Evolutionary conservation across 2,113 vertebrate species (phyloP), one percentile per base, ranked within the genome.

Genomic region (Eira barbara): DNA sequence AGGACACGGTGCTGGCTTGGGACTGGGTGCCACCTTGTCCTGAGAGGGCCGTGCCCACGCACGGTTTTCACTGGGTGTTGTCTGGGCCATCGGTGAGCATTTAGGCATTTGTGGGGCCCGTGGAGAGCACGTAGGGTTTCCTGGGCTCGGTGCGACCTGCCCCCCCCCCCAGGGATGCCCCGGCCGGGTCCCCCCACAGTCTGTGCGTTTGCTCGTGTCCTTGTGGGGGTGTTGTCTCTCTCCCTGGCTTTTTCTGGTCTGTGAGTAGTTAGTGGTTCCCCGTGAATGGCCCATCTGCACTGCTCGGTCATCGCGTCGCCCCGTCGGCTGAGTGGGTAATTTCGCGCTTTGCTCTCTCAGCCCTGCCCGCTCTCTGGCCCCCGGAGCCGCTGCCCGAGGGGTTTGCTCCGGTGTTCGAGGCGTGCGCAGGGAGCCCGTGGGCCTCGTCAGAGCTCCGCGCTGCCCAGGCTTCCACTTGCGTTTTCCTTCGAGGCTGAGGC

Each of bases 261-360:
- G 2, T 45, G 1, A 27, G 7, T 15, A 3, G 42, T 29, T 47
- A 45, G 3, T 8, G 25, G 14, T 4, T 47, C 15, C 73, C 42
- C 7, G 4, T 4, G 27, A 31, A 2, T 4, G 42, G 42, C 6
- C 0, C 3, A 7, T 9, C 12, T 18, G 65, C 31, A 3, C 7
- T 18, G 25, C 3, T 4, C 7, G 7, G 29, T 13, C 12, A 6
- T 42, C 25, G 3, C 17, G 42, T 2, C 1, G 13, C 42, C 42
- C 42, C 7, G 3, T 2, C 2, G 8, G 42, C 25, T 7, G 42
- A 17, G 14, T 17, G 11, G 14, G 25, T 2, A 1, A 29, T 25
- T 7, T 3, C 39, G 25, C 20, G 1, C 67, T 20, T 34, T 9
- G 67, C 34, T 7, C 67, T n/a, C 7, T 45, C 25, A 4, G 73